phyloP scores from a whole-genome alignment of 2,797 vertebrate species.

The Avahi laniger region DNA sequence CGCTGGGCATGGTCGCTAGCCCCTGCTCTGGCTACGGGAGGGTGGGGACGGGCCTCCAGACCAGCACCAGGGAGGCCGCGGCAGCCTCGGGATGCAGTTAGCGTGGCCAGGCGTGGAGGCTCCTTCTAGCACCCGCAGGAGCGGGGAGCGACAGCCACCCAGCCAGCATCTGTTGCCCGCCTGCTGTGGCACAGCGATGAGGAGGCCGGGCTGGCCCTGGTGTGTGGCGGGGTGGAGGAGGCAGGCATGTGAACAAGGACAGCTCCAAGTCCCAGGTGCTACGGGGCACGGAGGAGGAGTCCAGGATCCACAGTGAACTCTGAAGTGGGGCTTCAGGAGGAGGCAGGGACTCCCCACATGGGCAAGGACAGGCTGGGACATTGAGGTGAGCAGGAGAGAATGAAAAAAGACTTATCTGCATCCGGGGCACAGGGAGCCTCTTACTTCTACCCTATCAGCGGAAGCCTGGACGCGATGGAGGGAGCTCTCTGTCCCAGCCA shows the following conservation, averaged over 20 bases:
- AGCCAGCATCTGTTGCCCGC: accelerated
- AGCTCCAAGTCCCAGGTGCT: not conserved
- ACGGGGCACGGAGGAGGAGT: accelerated
- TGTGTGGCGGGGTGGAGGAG: not conserved
- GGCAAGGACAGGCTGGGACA: not conserved
- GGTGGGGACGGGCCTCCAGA: not conserved
- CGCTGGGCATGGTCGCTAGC: not conserved
- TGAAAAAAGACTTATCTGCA: not conserved
- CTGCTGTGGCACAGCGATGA: not conserved
- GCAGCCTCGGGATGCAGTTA: not conserved
- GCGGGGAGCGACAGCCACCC: not conserved
- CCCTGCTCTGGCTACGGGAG: no score
- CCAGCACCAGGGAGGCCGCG: not conserved
- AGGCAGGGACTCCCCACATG: not conserved
- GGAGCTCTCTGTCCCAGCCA: not conserved
- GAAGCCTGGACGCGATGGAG: not conserved
- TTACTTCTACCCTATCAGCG: not conserved
- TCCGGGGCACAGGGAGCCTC: not conserved
- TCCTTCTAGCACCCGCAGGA: not conserved
- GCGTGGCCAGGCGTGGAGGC: not conserved
- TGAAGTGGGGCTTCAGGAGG: not conserved
- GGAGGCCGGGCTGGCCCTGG: not conserved
- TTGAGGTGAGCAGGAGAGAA: not conserved
- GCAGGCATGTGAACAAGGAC: not conserved
- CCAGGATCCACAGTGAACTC: accelerated